These are phyloP conservation scores for Ctenoplectra terminalis DNA, from an alignment of 1,140 invertebrate genomes.

Conservation along the genomic window DNA sequence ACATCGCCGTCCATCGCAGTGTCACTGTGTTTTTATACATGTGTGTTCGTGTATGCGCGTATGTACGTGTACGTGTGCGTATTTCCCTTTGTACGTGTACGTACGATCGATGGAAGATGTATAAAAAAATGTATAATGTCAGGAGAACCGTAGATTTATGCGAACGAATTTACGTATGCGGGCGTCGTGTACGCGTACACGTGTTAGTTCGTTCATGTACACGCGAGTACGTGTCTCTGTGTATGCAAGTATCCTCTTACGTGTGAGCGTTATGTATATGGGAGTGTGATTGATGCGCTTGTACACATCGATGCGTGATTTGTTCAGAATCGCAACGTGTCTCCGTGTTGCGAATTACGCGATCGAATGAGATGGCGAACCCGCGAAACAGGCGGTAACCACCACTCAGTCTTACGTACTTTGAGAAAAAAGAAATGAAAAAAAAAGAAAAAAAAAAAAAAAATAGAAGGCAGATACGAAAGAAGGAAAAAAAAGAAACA, in stretches of 20 bases:
- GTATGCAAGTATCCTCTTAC: not conserved
- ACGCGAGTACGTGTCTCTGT: not conserved
- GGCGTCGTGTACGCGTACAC: not conserved
- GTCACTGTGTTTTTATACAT: not conserved
- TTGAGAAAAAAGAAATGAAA: not conserved
- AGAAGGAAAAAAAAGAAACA: constrained; percentile 20
- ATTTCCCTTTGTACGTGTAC: constrained; percentile 11
- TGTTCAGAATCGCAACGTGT: constrained; percentile 47
- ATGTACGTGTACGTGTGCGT: not conserved
- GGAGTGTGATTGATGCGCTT: constrained; percentile 23
- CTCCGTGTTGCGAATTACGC: constrained; percentile 40
- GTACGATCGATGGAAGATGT: constrained; percentile 23
- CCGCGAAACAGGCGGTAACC: not conserved
- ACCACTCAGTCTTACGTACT: constrained; percentile 48
- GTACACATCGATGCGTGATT: constrained; percentile 40
- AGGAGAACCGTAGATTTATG: constrained; percentile 28
- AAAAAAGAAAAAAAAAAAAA: not conserved
- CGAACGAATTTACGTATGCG: constrained; percentile 18
- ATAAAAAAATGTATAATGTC: constrained; percentile 35
- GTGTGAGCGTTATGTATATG: not conserved
- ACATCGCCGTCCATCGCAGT: not conserved
- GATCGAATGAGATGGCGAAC: constrained; percentile 17
- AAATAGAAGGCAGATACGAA: constrained; percentile 17
- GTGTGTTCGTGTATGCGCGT: not conserved
- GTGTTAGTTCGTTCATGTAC: not conserved